phyloP scores from a whole-genome alignment of 1,140 invertebrate genomes.

The Campoletis sonorensis region DNA sequence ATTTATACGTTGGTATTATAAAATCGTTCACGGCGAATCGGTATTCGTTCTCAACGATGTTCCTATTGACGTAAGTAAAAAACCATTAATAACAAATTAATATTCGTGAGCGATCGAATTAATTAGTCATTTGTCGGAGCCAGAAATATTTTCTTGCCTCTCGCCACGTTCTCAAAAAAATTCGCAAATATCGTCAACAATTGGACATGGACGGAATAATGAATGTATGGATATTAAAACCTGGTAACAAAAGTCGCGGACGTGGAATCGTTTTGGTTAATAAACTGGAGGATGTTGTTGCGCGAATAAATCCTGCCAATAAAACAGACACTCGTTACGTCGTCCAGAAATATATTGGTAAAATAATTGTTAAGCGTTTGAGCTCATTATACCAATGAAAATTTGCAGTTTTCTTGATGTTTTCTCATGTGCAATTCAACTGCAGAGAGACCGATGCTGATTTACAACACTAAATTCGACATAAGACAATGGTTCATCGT shows the following conservation, averaged over 20 bases:
- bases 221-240: constrained; percentile 97
- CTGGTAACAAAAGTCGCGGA: constrained; percentile 94
- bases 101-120: too few species aligned
- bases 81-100: not conserved
- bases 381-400: too few species aligned
- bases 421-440: constrained; percentile 8
- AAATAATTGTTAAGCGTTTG: too few species aligned
- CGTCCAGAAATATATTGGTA: constrained; percentile 97
- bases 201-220: constrained; percentile 87
- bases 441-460: constrained; percentile 88
- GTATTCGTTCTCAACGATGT: constrained; percentile 63
- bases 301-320: constrained; percentile 80
- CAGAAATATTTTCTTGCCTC: constrained; percentile 75
- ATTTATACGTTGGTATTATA: constrained; percentile 80
- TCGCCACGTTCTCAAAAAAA: constrained; percentile 76
- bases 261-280: constrained; percentile 93
- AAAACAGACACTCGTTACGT: constrained; percentile 88
- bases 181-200: constrained; percentile 86
- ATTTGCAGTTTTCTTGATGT: too few species aligned
- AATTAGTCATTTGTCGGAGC: too few species aligned
- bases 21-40: constrained; percentile 68
- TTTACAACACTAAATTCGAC: constrained; percentile 95
- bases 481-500: constrained; percentile 96
- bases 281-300: constrained; percentile 90
- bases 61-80: constrained; percentile 66